These are phyloP conservation scores for Oceanites oceanicus DNA, from an alignment of 2,113 vertebrate species.

Conservation along the genomic window DNA sequence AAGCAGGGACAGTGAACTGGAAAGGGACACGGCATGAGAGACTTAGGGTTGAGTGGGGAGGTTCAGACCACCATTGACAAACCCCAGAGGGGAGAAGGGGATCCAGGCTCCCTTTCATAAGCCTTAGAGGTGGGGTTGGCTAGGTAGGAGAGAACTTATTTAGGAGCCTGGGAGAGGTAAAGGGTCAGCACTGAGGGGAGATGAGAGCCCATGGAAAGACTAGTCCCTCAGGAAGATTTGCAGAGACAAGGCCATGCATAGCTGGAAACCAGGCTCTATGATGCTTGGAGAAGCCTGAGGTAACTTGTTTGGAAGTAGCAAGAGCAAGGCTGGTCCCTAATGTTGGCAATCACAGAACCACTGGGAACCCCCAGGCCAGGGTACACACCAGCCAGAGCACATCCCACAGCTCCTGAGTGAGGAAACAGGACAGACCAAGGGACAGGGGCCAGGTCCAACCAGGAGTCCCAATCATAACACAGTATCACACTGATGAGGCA, in stretches of 20 bases:
- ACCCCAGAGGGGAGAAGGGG: background rate
- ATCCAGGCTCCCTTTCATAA: background rate
- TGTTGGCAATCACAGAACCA: background rate
- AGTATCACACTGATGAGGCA: background rate
- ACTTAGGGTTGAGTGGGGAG: background rate
- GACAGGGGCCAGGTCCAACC: background rate
- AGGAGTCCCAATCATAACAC: background rate
- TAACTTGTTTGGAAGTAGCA: background rate
- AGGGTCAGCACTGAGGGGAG: background rate
- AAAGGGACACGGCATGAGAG: background rate
- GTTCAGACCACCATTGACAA: background rate
- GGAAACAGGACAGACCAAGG: background rate
- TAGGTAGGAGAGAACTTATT: background rate
- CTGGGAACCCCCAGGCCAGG: background rate
- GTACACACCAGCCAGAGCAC: background rate
- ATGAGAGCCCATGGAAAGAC: too few species aligned
- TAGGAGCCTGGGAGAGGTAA: background rate
- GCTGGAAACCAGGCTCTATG: background rate
- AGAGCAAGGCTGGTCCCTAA: background rate
- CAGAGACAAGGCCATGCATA: background rate
- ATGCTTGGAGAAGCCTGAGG: too few species aligned
- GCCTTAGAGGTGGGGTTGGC: too few species aligned
- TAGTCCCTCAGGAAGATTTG: background rate
- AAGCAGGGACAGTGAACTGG: background rate
- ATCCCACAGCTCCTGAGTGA: background rate